Percentiles rank a stretch among this genome's conserved stretches.
phyloP scores from a whole-genome alignment of 1,140 invertebrate genomes.

The Drosophila tsacasi region DNA sequence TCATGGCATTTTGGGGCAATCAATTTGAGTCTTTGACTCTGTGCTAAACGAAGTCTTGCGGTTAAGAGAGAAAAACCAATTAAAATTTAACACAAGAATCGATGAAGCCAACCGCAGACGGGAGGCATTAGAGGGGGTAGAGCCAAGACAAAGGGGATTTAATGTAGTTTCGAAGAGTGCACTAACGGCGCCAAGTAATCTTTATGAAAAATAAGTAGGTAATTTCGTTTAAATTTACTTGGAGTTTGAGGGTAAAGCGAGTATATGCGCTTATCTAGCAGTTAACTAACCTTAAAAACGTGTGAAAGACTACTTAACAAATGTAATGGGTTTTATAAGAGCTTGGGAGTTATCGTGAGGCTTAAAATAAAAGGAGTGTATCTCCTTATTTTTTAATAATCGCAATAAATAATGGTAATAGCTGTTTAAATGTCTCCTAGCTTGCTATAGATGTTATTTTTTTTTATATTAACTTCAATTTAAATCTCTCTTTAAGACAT shows the following conservation, averaged over 20 bases:
- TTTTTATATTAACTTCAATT: not conserved
- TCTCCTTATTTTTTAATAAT: not conserved
- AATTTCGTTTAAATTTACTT: slow-evolving; percentile 3
- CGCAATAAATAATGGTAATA: not conserved
- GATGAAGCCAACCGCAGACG: slow-evolving; percentile 54
- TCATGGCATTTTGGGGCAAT: slow-evolving; percentile 32
- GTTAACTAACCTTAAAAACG: not conserved
- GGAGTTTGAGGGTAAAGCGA: too few relatives aligned
- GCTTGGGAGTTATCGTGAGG: not conserved
- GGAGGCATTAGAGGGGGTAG: not conserved
- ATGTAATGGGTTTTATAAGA: not conserved
- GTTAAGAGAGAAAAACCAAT: slow-evolving; percentile 65
- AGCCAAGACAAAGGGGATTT: slow-evolving; percentile 23
- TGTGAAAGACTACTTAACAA: not conserved
- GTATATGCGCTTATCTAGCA: not conserved
- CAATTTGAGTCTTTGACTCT: slow-evolving; percentile 56
- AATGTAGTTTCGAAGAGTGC: slow-evolving; percentile 11
- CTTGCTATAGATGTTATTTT: too few relatives aligned
- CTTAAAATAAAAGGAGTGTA: too few relatives aligned
- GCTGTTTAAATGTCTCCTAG: too few relatives aligned
- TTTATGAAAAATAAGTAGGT: slow-evolving; percentile 11
- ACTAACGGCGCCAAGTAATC: not conserved
- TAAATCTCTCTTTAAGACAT: not conserved
- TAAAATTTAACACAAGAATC: slow-evolving; percentile 69
- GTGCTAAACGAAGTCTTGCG: slow-evolving; percentile 44